Percentiles rank a stretch among this genome's conserved stretches.
Evolutionary conservation across 2,113 vertebrate species (phyloP).

Genomic region (Zapus hudsonius): DNA sequence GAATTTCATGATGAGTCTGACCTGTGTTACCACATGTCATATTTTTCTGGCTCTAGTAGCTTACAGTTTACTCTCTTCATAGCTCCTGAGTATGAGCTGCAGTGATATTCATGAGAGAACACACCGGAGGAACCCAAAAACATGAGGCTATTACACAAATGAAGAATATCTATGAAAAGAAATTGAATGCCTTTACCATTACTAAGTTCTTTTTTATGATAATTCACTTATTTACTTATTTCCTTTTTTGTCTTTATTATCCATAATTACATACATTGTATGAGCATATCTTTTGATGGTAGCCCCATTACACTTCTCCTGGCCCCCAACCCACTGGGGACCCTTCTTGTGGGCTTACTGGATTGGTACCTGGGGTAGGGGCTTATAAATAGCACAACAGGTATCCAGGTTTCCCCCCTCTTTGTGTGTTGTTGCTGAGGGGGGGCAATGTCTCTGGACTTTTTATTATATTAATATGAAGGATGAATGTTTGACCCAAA

Average conservation of each 20-base stretch:
- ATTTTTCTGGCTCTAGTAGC: background rate
- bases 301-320: too few relatives aligned
- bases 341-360: too few relatives aligned
- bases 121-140: background rate
- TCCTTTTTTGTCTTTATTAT: too few relatives aligned
- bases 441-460: too few relatives aligned
- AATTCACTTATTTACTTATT: too few relatives aligned
- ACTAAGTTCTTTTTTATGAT: conserved; percentile 15
- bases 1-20: background rate
- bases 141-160: background rate
- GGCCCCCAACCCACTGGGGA: too few relatives aligned
- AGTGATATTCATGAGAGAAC: background rate
- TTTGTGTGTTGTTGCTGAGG: too few relatives aligned
- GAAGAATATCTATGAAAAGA: conserved; percentile 3
- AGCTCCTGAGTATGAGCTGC: background rate
- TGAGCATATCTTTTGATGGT: too few relatives aligned
- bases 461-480: conserved; percentile 27
- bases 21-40: background rate
- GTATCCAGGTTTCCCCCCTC: too few relatives aligned
- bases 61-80: background rate
- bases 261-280: too few relatives aligned
- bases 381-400: too few relatives aligned
- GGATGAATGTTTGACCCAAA: background rate
- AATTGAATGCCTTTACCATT: background rate
- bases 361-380: too few relatives aligned